These are phyloP conservation scores for Sebastes schlegelii DNA, from an alignment of 2,113 vertebrate species.

Conservation along the genomic window DNA sequence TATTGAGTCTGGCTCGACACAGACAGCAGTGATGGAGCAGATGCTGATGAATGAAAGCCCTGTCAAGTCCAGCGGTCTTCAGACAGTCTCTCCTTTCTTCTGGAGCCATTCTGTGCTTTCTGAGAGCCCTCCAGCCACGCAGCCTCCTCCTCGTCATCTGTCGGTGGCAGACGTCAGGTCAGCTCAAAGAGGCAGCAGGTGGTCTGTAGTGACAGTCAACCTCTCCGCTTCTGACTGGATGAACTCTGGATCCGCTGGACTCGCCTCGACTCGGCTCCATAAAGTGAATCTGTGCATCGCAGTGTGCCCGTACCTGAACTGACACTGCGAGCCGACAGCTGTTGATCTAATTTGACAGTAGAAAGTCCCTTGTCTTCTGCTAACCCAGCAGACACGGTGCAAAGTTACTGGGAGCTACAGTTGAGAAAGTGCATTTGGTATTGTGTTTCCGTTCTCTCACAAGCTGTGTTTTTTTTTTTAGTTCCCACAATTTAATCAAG, in stretches of 20 bases:
- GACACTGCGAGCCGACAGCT: slow-evolving; percentile 26
- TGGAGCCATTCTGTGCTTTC: slow-evolving; percentile 43
- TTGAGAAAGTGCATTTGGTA: slow-evolving; percentile 5
- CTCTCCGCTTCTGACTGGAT: slow-evolving; percentile 37
- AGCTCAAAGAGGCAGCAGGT: slow-evolving; percentile 66
- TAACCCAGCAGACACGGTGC: background rate
- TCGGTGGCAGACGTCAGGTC: slow-evolving; percentile 67
- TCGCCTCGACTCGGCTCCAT: background rate
- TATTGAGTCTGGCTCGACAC: slow-evolving; percentile 48
- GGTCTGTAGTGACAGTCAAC: slow-evolving; percentile 57
- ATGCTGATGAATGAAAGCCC: slow-evolving; percentile 71
- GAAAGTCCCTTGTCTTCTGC: slow-evolving; percentile 49
- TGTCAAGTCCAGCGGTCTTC: slow-evolving; percentile 67
- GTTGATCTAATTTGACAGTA: slow-evolving; percentile 44
- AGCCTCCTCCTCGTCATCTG: slow-evolving; percentile 73
- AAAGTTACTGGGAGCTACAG: slow-evolving; percentile 25
- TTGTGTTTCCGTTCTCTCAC: slow-evolving; percentile 50
- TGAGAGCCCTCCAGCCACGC: slow-evolving; percentile 65
- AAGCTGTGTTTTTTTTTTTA: slow-evolving; percentile 2
- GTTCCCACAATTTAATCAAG: slow-evolving; percentile 44
- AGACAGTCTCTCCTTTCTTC: slow-evolving; percentile 75
- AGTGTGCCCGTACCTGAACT: slow-evolving; percentile 9
- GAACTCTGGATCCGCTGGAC: slow-evolving; percentile 16
- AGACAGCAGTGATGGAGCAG: slow-evolving; percentile 58
- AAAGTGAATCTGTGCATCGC: slow-evolving; percentile 15